phyloP scores from a whole-genome alignment of 2,113 vertebrate species.

The Cyanistes caeruleus region DNA sequence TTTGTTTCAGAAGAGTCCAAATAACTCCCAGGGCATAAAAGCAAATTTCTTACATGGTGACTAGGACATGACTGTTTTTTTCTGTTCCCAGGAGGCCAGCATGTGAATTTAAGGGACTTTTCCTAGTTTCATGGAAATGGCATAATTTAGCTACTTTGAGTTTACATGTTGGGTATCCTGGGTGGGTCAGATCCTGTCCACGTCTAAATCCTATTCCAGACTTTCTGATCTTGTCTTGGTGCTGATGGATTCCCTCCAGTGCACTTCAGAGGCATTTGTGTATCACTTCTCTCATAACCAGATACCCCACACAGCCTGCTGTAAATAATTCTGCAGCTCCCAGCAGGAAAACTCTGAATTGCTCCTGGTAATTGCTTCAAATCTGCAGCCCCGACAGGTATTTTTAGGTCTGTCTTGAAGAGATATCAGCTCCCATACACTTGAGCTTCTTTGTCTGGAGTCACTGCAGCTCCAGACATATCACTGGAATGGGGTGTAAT shows the following conservation, averaged over 20 bases:
- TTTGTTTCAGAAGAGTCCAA: not conserved
- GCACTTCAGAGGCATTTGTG: not conserved
- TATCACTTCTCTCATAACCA: not conserved
- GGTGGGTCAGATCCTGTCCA: not conserved
- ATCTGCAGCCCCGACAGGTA: slow-evolving; percentile 72
- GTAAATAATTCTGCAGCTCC: slow-evolving; percentile 49
- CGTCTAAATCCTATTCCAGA: not conserved
- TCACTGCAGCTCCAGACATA: slow-evolving; percentile 66
- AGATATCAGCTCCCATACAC: slow-evolving; percentile 59
- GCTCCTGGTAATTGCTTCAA: slow-evolving; percentile 62
- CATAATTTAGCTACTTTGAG: not conserved
- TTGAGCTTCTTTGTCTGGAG: slow-evolving; percentile 75
- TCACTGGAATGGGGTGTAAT: slow-evolving; percentile 75
- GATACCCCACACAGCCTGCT: slow-evolving; percentile 1
- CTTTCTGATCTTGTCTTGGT: not conserved
- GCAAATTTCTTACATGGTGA: not conserved
- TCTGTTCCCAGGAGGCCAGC: not conserved
- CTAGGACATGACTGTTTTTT: not conserved
- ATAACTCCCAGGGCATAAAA: not conserved
- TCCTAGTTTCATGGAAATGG: not conserved
- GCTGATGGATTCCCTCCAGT: not conserved
- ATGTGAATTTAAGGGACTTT: not conserved
- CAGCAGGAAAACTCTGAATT: slow-evolving; percentile 69
- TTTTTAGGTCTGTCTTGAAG: slow-evolving; percentile 79
- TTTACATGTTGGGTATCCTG: not conserved